Evolutionary conservation across 2,888 invertebrate species (phyloP), one percentile per base, ranked within the genome.

Genomic region (Papilio gigon): DNA sequence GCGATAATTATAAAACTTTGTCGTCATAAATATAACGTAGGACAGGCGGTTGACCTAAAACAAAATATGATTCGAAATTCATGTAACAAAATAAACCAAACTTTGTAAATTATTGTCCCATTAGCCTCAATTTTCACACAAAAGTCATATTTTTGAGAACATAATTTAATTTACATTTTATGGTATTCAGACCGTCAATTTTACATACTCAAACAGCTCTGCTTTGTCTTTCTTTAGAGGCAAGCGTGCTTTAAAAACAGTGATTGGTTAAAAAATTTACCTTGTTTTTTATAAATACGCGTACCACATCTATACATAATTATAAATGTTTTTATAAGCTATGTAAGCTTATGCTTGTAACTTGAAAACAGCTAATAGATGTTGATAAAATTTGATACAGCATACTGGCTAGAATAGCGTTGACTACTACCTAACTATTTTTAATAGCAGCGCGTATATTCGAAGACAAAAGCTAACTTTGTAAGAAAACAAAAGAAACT

Each of bases 31-130:
- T 63, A 63, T 25, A 22, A 35, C 35, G 33, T 33, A 35, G 47
- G 33, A 63, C 63, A 30, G 47, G 56, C 56, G 58, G 65, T 58
- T 40, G 42, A 65, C 65, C 65, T 65, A 56, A 58, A 58, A 65
- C 42, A 42, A 65, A 65, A 65, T 74, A 69, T 73, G 72, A 75
- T 71, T 78, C 76, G 75, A 75, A 77, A 75, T 76, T 74, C 71
- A 74, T 71, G 72, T 73, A 76, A 76, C 77, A 75, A 78, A 76
- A 76, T 75, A 78, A 80, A 81, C 79, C 77, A 79, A 82, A 82
- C 78, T 80, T 80, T 78, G 75, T 71, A 78, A 80, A 82, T 83
- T 81, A 82, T 79, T 80, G 77, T 78, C 78, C 78, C 81, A 83
- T 84, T 80, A 80, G 81, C 84, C 73, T 72, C 74, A 77, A 83